Base-by-base conservation (phyloP, 2,888 invertebrate species). In the Drosophila longiperda region DNA sequence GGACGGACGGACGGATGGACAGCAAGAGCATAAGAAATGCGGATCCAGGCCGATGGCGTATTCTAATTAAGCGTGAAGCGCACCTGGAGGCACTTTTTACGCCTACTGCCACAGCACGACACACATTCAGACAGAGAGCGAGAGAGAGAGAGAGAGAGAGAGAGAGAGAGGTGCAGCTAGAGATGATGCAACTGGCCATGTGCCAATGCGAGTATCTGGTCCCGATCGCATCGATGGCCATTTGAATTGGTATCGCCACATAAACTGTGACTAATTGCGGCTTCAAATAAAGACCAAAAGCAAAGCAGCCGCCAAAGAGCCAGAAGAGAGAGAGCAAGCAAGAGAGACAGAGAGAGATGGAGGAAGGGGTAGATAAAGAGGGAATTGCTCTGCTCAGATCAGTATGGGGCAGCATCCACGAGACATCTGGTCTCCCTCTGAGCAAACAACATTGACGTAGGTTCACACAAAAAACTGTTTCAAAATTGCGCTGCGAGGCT, bases 21-120 rank as follows among this genome's bases (percentile, higher is more conserved):
- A 69, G 29, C 38, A 29, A 55, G 45, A 45, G 65, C 49, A 53
- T 67, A 62, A 65, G 63, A 60, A 66, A 48, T 48, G 57, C 40
- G 61, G 38, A 57, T 61, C 40, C 57, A 57, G 50, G 66, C 82
- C 73, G 66, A 38, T 77, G 70, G 75, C 82, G 74, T 85, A 91
- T 91, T 92, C 90, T 91, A 90, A 92, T 92, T 89, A 89, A 92
- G 89, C 92, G 91, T 92, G 92, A 92, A 92, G 92, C 92, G 91
- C 92, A 92, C 92, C 92, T 92, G 92, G 92, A 91, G 92, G 92
- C 92, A 73, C 69, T 85, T 80, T 87, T 80, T 72, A 79, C 84
- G 87, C 91, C 84, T 82, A 83, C 86, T 85, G 75, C 72, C 66
- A 53, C 55, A 50, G 45, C 38, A 23, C 73, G 54, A 17, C 20